Base-by-base conservation (phyloP, 92 coral and sea anemone genomes). In the Palythoa grandiflora region DNA sequence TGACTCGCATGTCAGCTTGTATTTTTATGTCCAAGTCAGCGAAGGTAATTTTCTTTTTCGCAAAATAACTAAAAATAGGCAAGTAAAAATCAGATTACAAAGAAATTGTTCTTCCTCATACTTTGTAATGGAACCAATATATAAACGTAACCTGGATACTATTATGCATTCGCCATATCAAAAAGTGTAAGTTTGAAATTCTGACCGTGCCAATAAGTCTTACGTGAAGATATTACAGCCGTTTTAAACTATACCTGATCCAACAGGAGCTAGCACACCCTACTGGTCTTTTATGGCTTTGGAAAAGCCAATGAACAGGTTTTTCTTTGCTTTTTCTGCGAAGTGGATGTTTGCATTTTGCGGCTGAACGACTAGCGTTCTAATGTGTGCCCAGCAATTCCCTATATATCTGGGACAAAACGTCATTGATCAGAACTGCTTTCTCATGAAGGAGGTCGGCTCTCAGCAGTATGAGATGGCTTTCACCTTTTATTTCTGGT, bases 21-120 rank as follows among this genome's bases (percentile, higher is more conserved):
- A 19, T 66, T 17, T 66, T 66, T 66, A 66, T 19, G 71, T 66
- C 71, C 2, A 66, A 16, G 71, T 19, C 38, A 66, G 71, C 71
- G n/a, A 66, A 66, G 71, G n/a, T 66, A 66, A 66, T 66, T 66
- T 36, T 66, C 71, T 66, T 66, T 66, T 66, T 20, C 38, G 71
- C 71, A 66, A 36, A 66, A 66, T 66, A 14, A 66, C 63, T 57
- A 2, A 57, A 9, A 57, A 57, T 16, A 57, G 17, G 11, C 63
- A 57, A 16, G 63, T 15, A 8, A 57, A 57, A 57, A 57, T 57
- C 63, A 13, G 17, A 57, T 13, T 57, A 57, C 2, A 57, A 57
- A 57, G n/a, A 57, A 57, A 57, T 3, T 55, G 61, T 55, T 55
- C 61, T 12, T 15, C 12, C 61, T 55, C 61, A 55, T 55, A 55